Percentiles rank a stretch among this genome's conserved stretches.
Evolutionary conservation across 2,113 vertebrate genomes (phyloP).

Genomic region (Chionomys nivalis): DNA sequence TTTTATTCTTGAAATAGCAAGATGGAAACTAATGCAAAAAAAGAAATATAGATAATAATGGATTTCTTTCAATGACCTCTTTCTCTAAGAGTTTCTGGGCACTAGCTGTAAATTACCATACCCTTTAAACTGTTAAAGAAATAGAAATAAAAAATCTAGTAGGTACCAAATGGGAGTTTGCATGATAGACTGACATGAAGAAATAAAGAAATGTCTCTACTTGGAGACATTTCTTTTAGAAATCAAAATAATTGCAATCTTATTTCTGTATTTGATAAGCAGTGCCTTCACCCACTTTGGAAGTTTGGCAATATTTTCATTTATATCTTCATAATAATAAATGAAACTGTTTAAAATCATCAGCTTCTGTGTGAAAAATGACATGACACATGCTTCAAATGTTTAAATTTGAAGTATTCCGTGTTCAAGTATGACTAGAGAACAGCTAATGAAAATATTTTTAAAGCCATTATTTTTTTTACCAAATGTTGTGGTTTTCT

Average conservation of each 20-base stretch:
- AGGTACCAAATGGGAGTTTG: neutral
- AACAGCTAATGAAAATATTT: neutral
- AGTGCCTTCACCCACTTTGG: neutral
- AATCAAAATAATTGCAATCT: constrained; percentile 32
- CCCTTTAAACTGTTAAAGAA: constrained; percentile 70
- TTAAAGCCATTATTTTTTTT: neutral
- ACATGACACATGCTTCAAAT: constrained; percentile 25
- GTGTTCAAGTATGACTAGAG: constrained; percentile 37
- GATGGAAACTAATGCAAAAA: constrained; percentile 63
- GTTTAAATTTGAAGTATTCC: neutral
- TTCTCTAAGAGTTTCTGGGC: neutral
- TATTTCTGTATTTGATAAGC: constrained; percentile 53
- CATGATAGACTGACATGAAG: neutral
- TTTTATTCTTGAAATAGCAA: constrained; percentile 63
- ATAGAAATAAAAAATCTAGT: constrained; percentile 1
- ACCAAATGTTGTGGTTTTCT: neutral
- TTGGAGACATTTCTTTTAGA: neutral
- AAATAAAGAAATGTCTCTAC: neutral
- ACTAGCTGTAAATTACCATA: constrained; percentile 47
- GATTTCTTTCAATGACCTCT: constrained; percentile 56
- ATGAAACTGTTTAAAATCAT: constrained; percentile 43
- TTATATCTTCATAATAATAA: constrained; percentile 51
- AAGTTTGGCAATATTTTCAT: constrained; percentile 48
- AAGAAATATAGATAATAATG: constrained; percentile 67
- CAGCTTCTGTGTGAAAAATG: constrained; percentile 27